These are phyloP conservation scores for Lepus timidus DNA, from an alignment of 2,113 vertebrate species.

Conservation along the genomic window DNA sequence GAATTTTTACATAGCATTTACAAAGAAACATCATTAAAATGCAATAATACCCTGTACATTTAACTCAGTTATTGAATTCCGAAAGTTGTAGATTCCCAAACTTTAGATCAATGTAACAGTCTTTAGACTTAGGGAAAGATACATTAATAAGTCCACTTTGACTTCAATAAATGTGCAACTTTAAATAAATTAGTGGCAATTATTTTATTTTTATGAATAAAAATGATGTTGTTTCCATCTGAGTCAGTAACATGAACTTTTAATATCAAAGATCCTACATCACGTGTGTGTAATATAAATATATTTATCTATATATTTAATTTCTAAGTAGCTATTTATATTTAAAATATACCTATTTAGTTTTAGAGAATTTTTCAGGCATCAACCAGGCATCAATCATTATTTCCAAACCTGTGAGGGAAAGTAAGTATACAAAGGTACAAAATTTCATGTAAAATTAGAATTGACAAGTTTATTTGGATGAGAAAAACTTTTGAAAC, in stretches of 20 bases:
- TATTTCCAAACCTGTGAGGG: background rate
- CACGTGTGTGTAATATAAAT: background rate
- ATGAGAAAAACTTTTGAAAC: no score
- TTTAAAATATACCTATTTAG: background rate
- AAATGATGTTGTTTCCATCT: background rate
- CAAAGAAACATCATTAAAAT: background rate
- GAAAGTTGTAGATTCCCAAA: background rate
- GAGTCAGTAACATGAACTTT: background rate
- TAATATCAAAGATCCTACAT: background rate
- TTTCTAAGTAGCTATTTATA: background rate
- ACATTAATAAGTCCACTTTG: background rate
- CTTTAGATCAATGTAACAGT: background rate
- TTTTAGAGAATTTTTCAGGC: background rate
- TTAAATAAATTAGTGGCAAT: background rate
- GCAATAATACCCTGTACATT: background rate
- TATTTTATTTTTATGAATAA: background rate
- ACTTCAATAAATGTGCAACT: background rate
- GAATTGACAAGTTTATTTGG: no score
- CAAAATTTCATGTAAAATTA: no score
- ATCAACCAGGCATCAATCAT: background rate
- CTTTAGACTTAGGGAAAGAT: background rate
- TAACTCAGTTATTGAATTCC: constrained; percentile 3
- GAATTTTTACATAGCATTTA: background rate
- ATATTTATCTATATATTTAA: background rate
- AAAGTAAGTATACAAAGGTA: background rate